These are phyloP conservation scores for Pipa parva DNA, from an alignment of 2,113 vertebrate species.

Conservation along the genomic window DNA sequence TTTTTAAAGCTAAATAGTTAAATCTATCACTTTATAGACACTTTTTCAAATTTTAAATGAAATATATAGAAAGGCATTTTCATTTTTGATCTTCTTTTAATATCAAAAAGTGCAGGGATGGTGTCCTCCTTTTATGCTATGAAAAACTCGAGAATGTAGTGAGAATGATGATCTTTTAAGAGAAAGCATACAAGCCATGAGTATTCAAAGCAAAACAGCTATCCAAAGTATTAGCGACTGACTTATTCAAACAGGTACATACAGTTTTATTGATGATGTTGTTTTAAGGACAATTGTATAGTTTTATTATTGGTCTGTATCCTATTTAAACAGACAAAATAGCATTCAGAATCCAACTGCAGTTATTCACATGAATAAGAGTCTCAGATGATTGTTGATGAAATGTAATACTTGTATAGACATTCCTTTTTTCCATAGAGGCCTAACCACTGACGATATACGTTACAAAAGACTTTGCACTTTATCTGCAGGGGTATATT, in stretches of 20 bases:
- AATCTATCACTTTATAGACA: no score
- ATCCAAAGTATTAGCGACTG: conserved; percentile 13
- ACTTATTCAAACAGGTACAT: not conserved
- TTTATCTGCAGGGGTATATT: conserved; percentile 37
- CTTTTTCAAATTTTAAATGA: no score
- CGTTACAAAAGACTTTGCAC: conserved; percentile 33
- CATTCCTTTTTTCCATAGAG: conserved; percentile 26
- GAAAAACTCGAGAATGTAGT: conserved; percentile 35
- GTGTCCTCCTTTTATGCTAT: not conserved
- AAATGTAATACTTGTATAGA: conserved; percentile 27
- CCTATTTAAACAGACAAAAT: not conserved
- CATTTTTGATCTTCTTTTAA: no score
- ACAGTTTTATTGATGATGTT: not conserved
- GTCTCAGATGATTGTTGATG: conserved; percentile 30
- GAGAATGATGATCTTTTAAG: conserved; percentile 16
- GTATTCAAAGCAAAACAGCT: conserved; percentile 6
- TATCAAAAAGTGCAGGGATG: no score
- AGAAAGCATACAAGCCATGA: conserved; percentile 33
- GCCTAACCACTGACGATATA: conserved; percentile 32
- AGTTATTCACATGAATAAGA: not conserved
- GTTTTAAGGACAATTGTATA: not conserved
- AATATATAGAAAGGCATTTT: no score
- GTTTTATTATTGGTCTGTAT: not conserved
- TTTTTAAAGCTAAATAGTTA: no score
- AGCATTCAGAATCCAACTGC: not conserved